Evolutionary conservation across 2,888 invertebrate genomes (phyloP), one percentile per base, ranked within the genome.

Genomic region (Deilephila porcellus): DNA sequence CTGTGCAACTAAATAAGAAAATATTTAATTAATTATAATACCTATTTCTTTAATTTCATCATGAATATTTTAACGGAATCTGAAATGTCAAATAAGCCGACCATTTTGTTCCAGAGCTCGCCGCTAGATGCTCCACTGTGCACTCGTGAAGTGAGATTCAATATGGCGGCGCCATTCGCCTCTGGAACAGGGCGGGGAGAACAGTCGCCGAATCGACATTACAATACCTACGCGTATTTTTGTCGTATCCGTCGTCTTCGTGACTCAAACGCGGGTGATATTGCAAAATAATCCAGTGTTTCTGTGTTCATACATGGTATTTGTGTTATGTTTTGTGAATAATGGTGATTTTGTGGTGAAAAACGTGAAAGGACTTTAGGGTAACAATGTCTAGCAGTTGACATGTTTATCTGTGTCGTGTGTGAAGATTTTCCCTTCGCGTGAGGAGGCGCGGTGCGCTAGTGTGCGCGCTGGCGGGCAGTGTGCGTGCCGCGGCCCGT

Each of bases 351-450:
- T 85, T 86, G 90, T 93, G 88, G 90, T 93, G 93, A 90, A 91
- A 91, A 93, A 89, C 91, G 93, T 93, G 92, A 89, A 92, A 92
- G 90, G 89, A 92, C 91, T 91, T 92, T 93, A 91, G 90, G 92
- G 93, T 93, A 93, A 94, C 93, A 92, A 94, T 94, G 94, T 94
- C 92, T 93, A 93, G 92, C 88, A 93, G 93, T 94, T 94, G 94
- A 94, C 94, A 94, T 94, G 94, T 94, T 94, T 94, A 94, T 94
- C 94, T 94, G 94, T 94, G 93, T 91, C 93, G 94, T 94, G 93
- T 94, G 93, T 94, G 94, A 94, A 94, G 94, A 94, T 94, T 94
- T 94, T 94, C 94, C 94, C 94, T 93, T 94, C 90, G 93, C 91
- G 94, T 94, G 93, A 94, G 93, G 93, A 93, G 93, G 91, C 91